These are phyloP conservation scores for Aethes cnicana DNA, from an alignment of 2,888 invertebrate species.

Conservation along the genomic window DNA sequence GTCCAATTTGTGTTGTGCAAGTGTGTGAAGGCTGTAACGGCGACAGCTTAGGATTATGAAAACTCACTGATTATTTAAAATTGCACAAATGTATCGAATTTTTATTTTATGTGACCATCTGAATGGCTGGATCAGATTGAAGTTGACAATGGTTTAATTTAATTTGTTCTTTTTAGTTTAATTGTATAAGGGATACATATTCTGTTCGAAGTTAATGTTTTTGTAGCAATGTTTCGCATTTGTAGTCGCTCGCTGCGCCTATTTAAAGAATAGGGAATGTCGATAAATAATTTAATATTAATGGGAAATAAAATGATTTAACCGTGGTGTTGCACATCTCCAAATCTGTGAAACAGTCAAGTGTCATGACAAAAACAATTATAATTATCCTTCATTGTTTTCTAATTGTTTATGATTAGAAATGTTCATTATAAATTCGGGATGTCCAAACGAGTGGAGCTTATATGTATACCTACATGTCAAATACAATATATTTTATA, in stretches of 20 bases:
- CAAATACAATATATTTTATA: not conserved
- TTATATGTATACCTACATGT: not conserved
- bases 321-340: too few relatives aligned
- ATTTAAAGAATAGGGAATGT: too few relatives aligned
- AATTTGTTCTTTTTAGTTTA: not conserved
- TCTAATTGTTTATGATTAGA: not conserved
- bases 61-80: slow-evolving; percentile 20
- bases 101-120: slow-evolving; percentile 8
- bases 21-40: not conserved
- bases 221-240: too few relatives aligned
- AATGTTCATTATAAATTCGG: not conserved
- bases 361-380: too few relatives aligned
- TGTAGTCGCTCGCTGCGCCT: too few relatives aligned
- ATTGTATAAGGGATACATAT: too few relatives aligned
- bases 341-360: too few relatives aligned
- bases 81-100: slow-evolving; percentile 26
- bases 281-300: too few relatives aligned
- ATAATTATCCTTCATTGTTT: too few relatives aligned
- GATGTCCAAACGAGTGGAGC: not conserved
- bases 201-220: not conserved
- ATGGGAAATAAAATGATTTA: too few relatives aligned
- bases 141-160: not conserved
- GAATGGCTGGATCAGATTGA: not conserved
- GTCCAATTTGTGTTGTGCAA: not conserved
- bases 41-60: slow-evolving; percentile 9